Evolutionary conservation across 2,113 vertebrate genomes (phyloP), one percentile per base, ranked within the genome.

Genomic region (Hiodon tergisus): DNA sequence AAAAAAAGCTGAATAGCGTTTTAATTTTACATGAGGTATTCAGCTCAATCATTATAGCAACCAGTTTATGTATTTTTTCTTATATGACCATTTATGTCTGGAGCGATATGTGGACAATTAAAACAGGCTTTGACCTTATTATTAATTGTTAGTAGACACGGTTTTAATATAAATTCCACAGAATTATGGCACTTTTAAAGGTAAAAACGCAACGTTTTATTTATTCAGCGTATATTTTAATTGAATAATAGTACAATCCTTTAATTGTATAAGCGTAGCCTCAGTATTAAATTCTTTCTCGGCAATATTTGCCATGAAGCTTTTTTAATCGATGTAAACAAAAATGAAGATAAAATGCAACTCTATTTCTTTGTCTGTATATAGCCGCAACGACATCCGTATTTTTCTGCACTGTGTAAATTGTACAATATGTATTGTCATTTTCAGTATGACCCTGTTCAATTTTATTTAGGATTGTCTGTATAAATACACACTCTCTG

Each of bases 221-320:
- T 98, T 97, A 97, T 97, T 98, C 91, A 90, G 79, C 88, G 67
- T 81, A 86, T 88, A 86, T 31, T 31, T 31, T 31, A 31, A 31
- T 31, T 31, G 31, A 31, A 31, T 31, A 31, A 31, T 31, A 1
- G 31, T 31, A 31, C 31, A 31, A 31, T 71, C 67, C 89, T 83
- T 85, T 92, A 90, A 92, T 87, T 88, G 87, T 86, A 86, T 87
- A 88, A 89, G 90, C 93, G 87, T 78, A 85, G 87, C 86, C 89
- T 88, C 88, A 91, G 89, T 94, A 89, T 93, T 92, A 91, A 86
- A 87, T 14, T 77, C 88, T 93, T 92, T 92, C 92, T 94, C 93
- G 95, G 95, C 95, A 98, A 98, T 96, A 96, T 98, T 98, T 98
- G 96, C 95, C 94, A 76, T 90, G 90, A 93, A 87, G 90, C 89